Conservation (phyloP, 2,113 vertebrate species). For the Gambusia affinis region DNA sequence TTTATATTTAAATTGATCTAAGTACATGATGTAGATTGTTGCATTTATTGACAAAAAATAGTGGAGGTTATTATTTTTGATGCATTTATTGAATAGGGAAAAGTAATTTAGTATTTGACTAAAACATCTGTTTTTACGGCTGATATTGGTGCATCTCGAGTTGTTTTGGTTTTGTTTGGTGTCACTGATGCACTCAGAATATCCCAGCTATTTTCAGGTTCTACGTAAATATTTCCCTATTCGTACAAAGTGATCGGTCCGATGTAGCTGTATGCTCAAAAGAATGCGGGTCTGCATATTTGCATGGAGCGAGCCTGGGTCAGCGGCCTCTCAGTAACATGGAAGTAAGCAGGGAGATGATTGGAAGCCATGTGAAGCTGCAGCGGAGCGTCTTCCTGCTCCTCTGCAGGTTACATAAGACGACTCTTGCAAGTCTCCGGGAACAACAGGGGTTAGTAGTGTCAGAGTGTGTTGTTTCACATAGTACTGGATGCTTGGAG, state of each 20-base stretch:
- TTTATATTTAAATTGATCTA: too few relatives aligned
- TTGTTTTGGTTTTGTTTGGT: slow-evolving; percentile 4
- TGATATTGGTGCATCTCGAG: too few relatives aligned
- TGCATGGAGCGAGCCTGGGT: slow-evolving; percentile 37
- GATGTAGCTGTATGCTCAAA: neutral
- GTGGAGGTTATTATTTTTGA: too few relatives aligned
- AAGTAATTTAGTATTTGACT: too few relatives aligned
- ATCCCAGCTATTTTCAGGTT: neutral
- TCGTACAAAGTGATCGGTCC: slow-evolving; percentile 1
- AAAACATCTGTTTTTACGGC: too few relatives aligned
- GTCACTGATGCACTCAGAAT: slow-evolving; percentile 4
- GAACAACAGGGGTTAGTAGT: slow-evolving; percentile 64
- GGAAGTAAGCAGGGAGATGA: slow-evolving; percentile 39
- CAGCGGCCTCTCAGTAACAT: slow-evolving; percentile 20
- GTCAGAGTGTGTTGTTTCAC: slow-evolving; percentile 70
- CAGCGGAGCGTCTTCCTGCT: slow-evolving; percentile 26
- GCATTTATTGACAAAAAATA: too few relatives aligned
- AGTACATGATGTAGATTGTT: too few relatives aligned
- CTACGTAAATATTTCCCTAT: neutral
- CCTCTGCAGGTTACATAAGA: slow-evolving; percentile 64
- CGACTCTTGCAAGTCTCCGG: slow-evolving; percentile 41
- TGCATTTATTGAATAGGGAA: too few relatives aligned
- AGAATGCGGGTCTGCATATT: slow-evolving; percentile 9
- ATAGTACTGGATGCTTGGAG: slow-evolving; percentile 62
- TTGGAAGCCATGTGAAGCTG: slow-evolving; percentile 40